Evolutionary conservation across 2,888 invertebrate genomes (phyloP).

Genomic region (Sipha maydis): DNA sequence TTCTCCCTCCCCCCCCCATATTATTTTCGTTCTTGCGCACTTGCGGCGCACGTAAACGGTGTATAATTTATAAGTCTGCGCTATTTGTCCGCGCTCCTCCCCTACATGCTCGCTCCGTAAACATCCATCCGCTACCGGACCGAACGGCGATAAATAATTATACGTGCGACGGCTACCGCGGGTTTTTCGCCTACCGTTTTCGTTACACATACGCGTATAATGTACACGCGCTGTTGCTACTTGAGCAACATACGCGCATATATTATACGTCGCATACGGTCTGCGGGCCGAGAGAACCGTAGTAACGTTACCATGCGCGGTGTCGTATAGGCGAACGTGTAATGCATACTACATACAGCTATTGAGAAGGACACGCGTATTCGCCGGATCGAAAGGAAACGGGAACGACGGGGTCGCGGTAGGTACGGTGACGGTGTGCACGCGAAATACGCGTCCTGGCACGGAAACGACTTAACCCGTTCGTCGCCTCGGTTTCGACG

Average conservation of each 20-base stretch:
- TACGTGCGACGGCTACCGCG: constrained; percentile 32
- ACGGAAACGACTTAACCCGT: constrained; percentile 37
- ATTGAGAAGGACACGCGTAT: background rate
- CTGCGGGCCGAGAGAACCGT: background rate
- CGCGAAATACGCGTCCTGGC: constrained; percentile 36
- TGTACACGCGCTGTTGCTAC: background rate
- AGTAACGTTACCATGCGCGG: too few species aligned
- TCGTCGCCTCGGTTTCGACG: background rate
- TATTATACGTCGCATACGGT: background rate
- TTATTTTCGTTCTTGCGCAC: background rate
- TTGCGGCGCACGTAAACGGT: background rate
- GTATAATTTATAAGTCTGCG: constrained; percentile 24
- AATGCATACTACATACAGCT: too few species aligned
- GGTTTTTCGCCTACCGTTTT: constrained; percentile 35
- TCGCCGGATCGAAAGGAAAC: background rate
- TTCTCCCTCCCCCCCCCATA: background rate
- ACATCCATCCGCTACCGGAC: background rate
- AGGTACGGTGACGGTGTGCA: background rate
- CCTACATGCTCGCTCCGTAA: background rate
- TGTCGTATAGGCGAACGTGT: background rate
- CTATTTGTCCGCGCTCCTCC: background rate
- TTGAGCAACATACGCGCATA: background rate
- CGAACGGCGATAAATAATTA: constrained; percentile 22
- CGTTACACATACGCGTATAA: background rate
- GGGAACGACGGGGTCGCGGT: background rate